These are phyloP conservation scores for Spermophilus dauricus DNA, from an alignment of 2,113 vertebrate species.

Conservation along the genomic window DNA sequence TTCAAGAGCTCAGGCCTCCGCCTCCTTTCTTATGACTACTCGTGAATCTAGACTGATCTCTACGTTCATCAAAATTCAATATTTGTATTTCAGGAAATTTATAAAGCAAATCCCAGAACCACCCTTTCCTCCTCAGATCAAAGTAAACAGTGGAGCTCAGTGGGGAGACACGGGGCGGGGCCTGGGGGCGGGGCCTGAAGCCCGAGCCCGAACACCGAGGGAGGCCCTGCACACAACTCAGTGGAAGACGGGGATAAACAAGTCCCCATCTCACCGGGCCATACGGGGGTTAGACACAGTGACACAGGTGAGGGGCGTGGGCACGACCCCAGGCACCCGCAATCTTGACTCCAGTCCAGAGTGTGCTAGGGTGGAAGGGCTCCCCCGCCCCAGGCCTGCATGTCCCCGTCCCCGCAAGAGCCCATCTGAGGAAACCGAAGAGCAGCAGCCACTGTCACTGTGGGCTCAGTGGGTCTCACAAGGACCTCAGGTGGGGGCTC, in stretches of 20 bases:
- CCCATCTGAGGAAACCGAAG: not conserved
- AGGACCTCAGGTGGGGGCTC: too few species aligned
- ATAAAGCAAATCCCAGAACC: not conserved
- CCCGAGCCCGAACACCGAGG: fast-evolving
- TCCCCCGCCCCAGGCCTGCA: not conserved
- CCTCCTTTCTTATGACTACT: not conserved
- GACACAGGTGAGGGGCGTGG: not conserved
- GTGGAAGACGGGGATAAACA: not conserved
- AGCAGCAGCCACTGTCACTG: too few species aligned
- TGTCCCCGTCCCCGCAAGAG: not conserved
- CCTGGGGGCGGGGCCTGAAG: too few species aligned
- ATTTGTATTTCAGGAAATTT: not conserved
- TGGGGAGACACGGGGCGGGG: not conserved
- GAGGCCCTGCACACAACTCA: not conserved
- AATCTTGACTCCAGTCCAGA: not conserved
- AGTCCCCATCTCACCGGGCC: fast-evolving
- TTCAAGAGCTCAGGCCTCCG: not conserved
- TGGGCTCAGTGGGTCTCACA: too few species aligned
- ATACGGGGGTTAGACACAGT: fast-evolving
- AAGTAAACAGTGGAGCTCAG: fast-evolving
- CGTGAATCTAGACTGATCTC: not conserved
- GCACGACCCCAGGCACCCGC: fast-evolving
- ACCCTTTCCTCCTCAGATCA: fast-evolving
- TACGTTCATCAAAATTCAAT: not conserved
- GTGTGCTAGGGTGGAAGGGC: fast-evolving